Evolutionary conservation across 2,888 invertebrate species (phyloP).

Genomic region (Meloe dianella): DNA sequence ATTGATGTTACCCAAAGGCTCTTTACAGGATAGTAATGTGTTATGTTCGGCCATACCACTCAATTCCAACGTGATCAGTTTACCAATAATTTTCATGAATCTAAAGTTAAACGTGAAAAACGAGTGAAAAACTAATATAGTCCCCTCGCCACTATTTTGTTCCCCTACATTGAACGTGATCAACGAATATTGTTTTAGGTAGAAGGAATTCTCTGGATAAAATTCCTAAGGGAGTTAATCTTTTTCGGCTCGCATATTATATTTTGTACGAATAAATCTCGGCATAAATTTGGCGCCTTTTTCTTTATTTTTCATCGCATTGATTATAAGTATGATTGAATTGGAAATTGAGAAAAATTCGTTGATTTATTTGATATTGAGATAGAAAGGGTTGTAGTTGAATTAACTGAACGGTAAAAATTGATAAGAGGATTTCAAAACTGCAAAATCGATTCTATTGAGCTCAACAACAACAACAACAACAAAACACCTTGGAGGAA

Average conservation of each 20-base stretch:
- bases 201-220: background rate
- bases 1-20: background rate
- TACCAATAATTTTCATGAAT: slow-evolving; percentile 3
- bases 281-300: background rate
- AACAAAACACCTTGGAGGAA: background rate
- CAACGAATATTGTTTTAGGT: slow-evolving; percentile 4
- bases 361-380: background rate
- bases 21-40: background rate
- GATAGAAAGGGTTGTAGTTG: background rate
- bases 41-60: background rate
- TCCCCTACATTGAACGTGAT: background rate
- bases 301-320: background rate
- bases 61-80: background rate
- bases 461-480: background rate
- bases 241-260: background rate
- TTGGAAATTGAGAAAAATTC: background rate
- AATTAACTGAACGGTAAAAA: background rate
- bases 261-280: background rate
- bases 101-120: background rate
- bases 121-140: background rate
- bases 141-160: background rate
- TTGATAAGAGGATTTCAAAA: background rate
- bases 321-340: slow-evolving; percentile 1
- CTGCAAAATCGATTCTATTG: background rate
- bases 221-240: background rate